Evolutionary conservation across 1,140 invertebrate genomes (phyloP).

Genomic region (Drosophila trapezifrons): DNA sequence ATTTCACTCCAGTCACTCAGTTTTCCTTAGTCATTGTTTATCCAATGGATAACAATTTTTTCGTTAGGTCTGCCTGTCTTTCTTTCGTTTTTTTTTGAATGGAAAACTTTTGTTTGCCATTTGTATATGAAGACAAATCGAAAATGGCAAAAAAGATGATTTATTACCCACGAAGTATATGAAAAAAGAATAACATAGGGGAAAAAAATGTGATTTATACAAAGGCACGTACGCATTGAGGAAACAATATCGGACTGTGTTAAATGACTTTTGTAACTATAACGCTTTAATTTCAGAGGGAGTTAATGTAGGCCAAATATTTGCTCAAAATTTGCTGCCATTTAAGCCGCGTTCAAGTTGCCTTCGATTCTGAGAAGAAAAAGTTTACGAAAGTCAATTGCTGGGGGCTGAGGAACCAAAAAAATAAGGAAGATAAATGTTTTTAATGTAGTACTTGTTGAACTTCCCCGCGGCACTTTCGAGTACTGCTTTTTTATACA

Average conservation of each 20-base stretch:
- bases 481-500: not conserved
- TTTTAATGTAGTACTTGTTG: constrained; percentile 41
- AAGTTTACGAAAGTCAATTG: constrained; percentile 37
- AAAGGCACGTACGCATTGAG: constrained; percentile 39
- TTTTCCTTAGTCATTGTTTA: constrained; percentile 42
- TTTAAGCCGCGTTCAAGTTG: constrained; percentile 6
- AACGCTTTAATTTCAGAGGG: constrained; percentile 24
- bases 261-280: constrained; percentile 16
- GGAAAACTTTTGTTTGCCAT: constrained; percentile 47
- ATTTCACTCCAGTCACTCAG: constrained; percentile 38
- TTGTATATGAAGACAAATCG: constrained; percentile 56
- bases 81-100: constrained; percentile 7
- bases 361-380: not conserved
- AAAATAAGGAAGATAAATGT: constrained; percentile 32
- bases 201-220: constrained; percentile 48
- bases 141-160: constrained; percentile 56
- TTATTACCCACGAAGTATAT: constrained; percentile 39
- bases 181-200: constrained; percentile 22
- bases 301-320: constrained; percentile 24
- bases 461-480: constrained; percentile 6
- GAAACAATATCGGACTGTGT: constrained; percentile 24
- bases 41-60: constrained; percentile 43
- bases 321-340: constrained; percentile 2
- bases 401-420: not conserved
- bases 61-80: not conserved